A percentile compares a stretch with the other conserved stretches of the same genome.
Evolutionary conservation across 2,888 invertebrate species (phyloP).

Genomic region (Scrobipalpa atriplicella): DNA sequence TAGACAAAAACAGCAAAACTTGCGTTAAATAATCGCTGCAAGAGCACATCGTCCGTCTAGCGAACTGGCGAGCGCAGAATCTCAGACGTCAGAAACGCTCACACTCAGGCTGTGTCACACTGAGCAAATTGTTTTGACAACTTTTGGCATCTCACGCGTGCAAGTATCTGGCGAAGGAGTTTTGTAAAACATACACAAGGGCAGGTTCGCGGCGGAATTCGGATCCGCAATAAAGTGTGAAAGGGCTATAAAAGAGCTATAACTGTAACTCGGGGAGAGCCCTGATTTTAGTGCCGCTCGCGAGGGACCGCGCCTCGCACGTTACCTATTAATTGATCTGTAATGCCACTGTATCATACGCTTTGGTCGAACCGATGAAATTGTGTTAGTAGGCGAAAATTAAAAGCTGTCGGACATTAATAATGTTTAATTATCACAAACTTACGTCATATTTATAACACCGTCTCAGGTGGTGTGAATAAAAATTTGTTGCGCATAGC

Average conservation of each 20-base stretch:
- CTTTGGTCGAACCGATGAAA: conserved; percentile 17
- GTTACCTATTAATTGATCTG: conserved; percentile 78
- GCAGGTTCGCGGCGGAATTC: conserved; percentile 63
- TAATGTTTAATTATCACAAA: too few relatives aligned
- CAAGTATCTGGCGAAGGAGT: conserved; percentile 47
- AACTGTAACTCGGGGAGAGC: conserved; percentile 78
- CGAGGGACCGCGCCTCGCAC: conserved; percentile 63
- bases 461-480: too few relatives aligned
- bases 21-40: not conserved
- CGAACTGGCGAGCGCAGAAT: not conserved
- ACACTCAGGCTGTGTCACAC: too few relatives aligned
- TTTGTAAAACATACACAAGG: conserved; percentile 71
- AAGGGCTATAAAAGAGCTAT: conserved; percentile 82
- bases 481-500: too few relatives aligned
- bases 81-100: conserved; percentile 16
- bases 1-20: not conserved
- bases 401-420: not conserved
- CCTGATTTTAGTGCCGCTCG: conserved; percentile 78
- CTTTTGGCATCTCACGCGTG: conserved; percentile 30
- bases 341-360: conserved; percentile 42
- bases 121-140: conserved; percentile 26
- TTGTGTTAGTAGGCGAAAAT: not conserved
- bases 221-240: conserved; percentile 80
- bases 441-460: too few relatives aligned
- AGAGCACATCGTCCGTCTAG: not conserved